Conservation (phyloP, 1,140 invertebrate genomes). For the Heliconius melpomene region DNA sequence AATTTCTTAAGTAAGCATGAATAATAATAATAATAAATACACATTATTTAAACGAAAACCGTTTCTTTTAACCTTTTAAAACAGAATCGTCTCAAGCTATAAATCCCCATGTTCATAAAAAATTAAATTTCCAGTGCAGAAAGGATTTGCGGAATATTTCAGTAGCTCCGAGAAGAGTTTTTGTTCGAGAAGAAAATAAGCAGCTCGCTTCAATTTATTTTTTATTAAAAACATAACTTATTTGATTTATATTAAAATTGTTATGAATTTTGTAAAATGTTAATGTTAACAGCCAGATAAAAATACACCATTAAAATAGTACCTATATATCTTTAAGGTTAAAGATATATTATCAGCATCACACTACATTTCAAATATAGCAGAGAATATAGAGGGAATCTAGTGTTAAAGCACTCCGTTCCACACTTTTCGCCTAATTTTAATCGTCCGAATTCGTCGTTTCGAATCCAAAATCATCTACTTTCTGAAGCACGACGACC, state of each 20-base stretch:
- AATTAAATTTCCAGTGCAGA: conserved; percentile 28
- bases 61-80: conserved; percentile 31
- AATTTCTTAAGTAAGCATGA: neutral
- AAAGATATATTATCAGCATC: too few species aligned
- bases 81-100: conserved; percentile 30
- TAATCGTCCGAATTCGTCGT: too few species aligned
- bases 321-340: too few species aligned
- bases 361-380: too few species aligned
- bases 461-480: too few species aligned
- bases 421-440: neutral
- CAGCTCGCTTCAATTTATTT: conserved; percentile 14
- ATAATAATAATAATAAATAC: conserved; percentile 21
- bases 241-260: neutral
- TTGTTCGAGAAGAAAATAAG: conserved; percentile 27
- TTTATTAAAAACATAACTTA: conserved; percentile 17
- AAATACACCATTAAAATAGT: too few species aligned
- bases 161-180: conserved; percentile 32
- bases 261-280: neutral
- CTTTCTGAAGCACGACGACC: too few species aligned
- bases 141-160: conserved; percentile 37
- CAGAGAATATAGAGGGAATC: neutral
- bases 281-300: neutral
- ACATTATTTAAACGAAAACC: conserved; percentile 25
- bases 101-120: conserved; percentile 37
- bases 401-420: neutral